Base-by-base conservation (phyloP, 2,888 invertebrate species). In the Monochamus alternatus region DNA sequence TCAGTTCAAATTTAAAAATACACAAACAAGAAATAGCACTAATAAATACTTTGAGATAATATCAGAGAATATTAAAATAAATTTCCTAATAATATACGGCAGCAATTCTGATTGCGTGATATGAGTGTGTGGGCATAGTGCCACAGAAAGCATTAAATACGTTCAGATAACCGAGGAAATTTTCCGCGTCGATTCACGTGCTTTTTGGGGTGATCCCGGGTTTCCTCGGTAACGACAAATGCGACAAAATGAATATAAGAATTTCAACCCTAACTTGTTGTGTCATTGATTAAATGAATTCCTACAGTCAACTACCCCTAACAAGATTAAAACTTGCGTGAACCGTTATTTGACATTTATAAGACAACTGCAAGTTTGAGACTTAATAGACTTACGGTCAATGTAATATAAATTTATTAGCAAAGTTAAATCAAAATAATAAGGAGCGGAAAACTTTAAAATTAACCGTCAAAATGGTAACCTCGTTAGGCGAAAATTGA, bases 221-320 rank as follows among this genome's bases (percentile, higher is more conserved):
- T 69, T 69, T 69, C 69, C 69, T 69, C 60, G 69, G 69, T 69
- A 22, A 69, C 69, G 69, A 69, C 43, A 69, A 69, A 60, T 60
- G 69, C 60, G 69, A 62, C 60, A 69, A 69, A 69, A 69, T 69
- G 69, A 69, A 69, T 69, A 69, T 69, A 69, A 69, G 69, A 69
- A 69, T 69, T 69, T 69, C 69, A 69, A 60, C 69, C 69, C 69
- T 60, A 60, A 69, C 69, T 69, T 69, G 69, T 60, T 69, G 58
- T 69, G 69, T 60, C 69, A 69, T 60, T 69, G 69, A 60, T 69
- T 69, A 60, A 68, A 59, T 59, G 66, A 66, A 69, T 69, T 69
- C 69, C 69, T 47, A 71, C 71, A 71, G 62, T 52, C 71, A 63
- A 71, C 63, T 71, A 62, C 38, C 71, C 63, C 59, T 71, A 71